Evolutionary conservation across 37 sponge, comb jelly and placozoan species (phyloP).

Genomic region (Theonella swinhoei): DNA sequence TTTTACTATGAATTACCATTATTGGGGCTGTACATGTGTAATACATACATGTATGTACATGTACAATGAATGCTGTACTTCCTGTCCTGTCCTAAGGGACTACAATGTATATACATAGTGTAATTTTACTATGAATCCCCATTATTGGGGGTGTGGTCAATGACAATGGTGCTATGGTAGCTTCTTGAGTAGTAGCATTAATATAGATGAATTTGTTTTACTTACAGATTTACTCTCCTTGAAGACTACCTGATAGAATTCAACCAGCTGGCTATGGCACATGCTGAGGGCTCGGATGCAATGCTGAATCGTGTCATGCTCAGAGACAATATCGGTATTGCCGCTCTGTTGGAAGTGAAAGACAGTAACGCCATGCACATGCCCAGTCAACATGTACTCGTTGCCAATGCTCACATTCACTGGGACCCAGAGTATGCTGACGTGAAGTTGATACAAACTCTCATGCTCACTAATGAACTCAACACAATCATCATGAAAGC

Average conservation of each 20-base stretch:
- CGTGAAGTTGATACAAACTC: slow-evolving; percentile 94
- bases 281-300: slow-evolving; percentile 88
- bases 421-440: slow-evolving; percentile 98
- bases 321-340: slow-evolving; percentile 92
- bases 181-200: no score
- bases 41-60: not conserved
- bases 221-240: slow-evolving; percentile 76
- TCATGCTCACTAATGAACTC: slow-evolving; percentile 79
- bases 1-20: no score
- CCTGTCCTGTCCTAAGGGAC: no score
- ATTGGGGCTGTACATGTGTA: not conserved
- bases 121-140: no score
- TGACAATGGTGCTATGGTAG: no score
- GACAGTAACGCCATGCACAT: slow-evolving; percentile 1
- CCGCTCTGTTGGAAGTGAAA: slow-evolving; percentile 76
- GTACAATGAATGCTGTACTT: not conserved
- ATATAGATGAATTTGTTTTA: no score
- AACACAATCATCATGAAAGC: slow-evolving; percentile 61
- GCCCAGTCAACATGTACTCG: slow-evolving; percentile 69
- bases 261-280: slow-evolving; percentile 92
- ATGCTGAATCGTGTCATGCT: slow-evolving; percentile 97
- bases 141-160: no score
- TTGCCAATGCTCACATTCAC: slow-evolving; percentile 96
- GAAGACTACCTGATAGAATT: slow-evolving; percentile 90
- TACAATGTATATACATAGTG: no score